These are phyloP conservation scores for Sebastes trivittatus DNA, from an alignment of 2,797 vertebrate genomes.

Conservation along the genomic window DNA sequence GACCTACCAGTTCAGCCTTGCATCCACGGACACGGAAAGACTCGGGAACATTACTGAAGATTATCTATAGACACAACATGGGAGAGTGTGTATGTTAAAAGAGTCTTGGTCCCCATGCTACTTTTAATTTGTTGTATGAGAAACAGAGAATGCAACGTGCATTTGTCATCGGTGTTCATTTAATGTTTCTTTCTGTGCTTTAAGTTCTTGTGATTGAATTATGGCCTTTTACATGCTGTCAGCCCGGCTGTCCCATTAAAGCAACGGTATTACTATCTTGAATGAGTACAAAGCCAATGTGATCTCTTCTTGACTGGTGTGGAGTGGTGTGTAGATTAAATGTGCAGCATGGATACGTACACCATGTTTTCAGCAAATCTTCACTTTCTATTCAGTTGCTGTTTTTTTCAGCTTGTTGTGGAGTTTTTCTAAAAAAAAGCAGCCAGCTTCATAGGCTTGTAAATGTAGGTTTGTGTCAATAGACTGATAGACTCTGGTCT, in stretches of 20 bases:
- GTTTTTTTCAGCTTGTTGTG: background rate
- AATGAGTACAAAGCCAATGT: conserved; percentile 38
- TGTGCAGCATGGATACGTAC: background rate
- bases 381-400: background rate
- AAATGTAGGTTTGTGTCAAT: background rate
- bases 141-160: conserved; percentile 64
- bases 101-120: conserved; percentile 52
- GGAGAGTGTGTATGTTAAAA: conserved; percentile 28
- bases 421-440: background rate
- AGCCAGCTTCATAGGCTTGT: background rate
- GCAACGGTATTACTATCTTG: conserved; percentile 76
- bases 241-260: conserved; percentile 78
- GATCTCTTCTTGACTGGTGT: conserved; percentile 27
- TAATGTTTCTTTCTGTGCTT: conserved; percentile 73
- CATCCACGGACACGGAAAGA: conserved; percentile 28
- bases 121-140: conserved; percentile 58
- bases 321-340: background rate
- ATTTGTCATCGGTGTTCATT: conserved; percentile 65
- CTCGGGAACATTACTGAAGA: conserved; percentile 45
- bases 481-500: background rate
- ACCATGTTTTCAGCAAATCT: background rate
- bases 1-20: conserved; percentile 64
- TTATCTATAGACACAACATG: conserved; percentile 49
- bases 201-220: conserved; percentile 76
- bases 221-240: conserved; percentile 82